Base-by-base conservation (phyloP, 2,888 invertebrate species). In the Nemotelus pantherinus region DNA sequence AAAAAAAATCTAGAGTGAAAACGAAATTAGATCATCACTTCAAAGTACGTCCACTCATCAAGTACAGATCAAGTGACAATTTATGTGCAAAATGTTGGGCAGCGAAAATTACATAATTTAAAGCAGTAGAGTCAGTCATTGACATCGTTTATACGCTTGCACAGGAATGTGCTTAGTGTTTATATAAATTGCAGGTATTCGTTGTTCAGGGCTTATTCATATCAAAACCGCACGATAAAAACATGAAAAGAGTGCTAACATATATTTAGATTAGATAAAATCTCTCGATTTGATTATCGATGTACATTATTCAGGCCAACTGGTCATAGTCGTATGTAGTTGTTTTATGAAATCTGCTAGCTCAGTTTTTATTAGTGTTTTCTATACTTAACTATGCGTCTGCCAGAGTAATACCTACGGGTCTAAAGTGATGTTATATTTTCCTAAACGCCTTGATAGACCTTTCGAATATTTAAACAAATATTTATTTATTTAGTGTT, bases 51-150 rank as follows among this genome's bases (percentile, higher is more conserved):
- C 25, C 25, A 25, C 25, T 25, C 25, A 50, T 41, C 60, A 60
- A 60, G n/a, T 68, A 50, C 25, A 9, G 48, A 68, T 68, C 67
- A 68, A 68, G 48, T 68, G 67, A 48, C 67, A 48, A 48, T 68
- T 43, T 45, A 2, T 47, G 67, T 50, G 50, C 50, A 68, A 48
- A 68, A 25, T 68, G 50, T 68, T 39, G 39, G 4, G 48, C 67
- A 48, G 39, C 25, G 7, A 68, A 68, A 68, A 68, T 68, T 68
- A 68, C 25, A 68, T 47, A 47, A 25, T 68, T 48, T 48, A n/a
- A 48, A 25, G 25, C 67, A 39, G 9, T 48, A 25, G 25, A 25
- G 25, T 25, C n/a, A 68, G 67, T 68, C 67, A 68, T 68, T 68
- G 67, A 68, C 67, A 68, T 48, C 39, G 10, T 68, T 48, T 48